Conservation (phyloP, 2,888 invertebrate genomes). For the Pterobdella sp. region DNA sequence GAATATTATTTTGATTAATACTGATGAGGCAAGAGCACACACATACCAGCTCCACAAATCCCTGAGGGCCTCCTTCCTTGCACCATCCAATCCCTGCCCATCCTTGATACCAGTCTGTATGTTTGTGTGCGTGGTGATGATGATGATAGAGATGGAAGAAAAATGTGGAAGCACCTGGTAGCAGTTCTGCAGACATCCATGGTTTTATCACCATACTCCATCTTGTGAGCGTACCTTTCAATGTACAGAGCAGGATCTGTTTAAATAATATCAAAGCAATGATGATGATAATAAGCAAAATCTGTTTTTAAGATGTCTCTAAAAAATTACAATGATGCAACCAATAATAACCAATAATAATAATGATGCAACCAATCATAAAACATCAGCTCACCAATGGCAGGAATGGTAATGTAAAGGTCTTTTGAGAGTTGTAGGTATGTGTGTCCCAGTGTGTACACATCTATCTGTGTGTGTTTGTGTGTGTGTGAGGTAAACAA, state of each 20-base stretch:
- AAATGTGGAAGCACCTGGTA: conserved; percentile 3
- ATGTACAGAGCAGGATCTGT: conserved; percentile 79
- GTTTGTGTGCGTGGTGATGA: background rate
- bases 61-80: conserved; percentile 92
- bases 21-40: background rate
- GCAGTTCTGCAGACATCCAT: conserved; percentile 93
- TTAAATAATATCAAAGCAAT: background rate
- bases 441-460: conserved; percentile 86
- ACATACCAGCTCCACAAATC: conserved; percentile 84
- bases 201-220: conserved; percentile 83
- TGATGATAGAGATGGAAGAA: background rate
- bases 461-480: conserved; percentile 68
- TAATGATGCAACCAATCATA: background rate
- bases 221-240: conserved; percentile 80
- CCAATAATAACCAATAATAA: background rate
- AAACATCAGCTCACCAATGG: conserved; percentile 39
- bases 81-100: conserved; percentile 96
- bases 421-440: conserved; percentile 80
- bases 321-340: background rate
- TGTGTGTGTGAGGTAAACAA: background rate
- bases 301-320: background rate
- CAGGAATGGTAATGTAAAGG: conserved; percentile 64
- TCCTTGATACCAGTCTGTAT: conserved; percentile 84
- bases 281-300: background rate
- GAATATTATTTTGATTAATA: background rate